These are phyloP conservation scores for Pocillopora damicornis DNA, from an alignment of 64 coral and sea anemone genomes.

Conservation along the genomic window DNA sequence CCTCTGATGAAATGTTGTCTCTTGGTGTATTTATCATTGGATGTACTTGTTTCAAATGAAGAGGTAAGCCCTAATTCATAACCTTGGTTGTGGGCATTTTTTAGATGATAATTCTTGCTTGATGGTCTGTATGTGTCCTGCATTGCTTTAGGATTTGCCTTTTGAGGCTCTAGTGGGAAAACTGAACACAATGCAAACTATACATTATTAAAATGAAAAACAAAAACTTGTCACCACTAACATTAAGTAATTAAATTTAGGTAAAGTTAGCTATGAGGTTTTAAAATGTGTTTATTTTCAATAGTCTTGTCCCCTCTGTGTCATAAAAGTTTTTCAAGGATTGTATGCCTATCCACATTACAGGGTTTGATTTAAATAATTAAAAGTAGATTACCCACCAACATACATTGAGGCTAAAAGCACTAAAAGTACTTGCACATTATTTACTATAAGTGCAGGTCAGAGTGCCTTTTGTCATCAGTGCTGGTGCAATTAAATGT, in stretches of 20 bases:
- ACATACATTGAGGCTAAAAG: too few species aligned
- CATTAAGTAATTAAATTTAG: too few species aligned
- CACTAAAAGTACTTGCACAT: neutral
- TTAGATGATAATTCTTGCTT: slow-evolving; percentile 39
- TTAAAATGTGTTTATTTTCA: too few species aligned
- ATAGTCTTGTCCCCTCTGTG: too few species aligned
- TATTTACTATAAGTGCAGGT: neutral
- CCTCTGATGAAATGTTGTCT: slow-evolving; percentile 55
- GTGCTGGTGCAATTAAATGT: neutral
- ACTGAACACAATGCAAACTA: neutral
- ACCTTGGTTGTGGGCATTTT: slow-evolving; percentile 38
- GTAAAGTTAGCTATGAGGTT: too few species aligned
- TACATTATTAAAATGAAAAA: neutral
- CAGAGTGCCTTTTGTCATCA: neutral
- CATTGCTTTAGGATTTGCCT: neutral
- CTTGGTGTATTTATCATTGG: slow-evolving; percentile 18
- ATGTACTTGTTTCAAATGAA: slow-evolving; percentile 16
- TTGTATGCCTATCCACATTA: too few species aligned
- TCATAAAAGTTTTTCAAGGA: too few species aligned
- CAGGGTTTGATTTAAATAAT: too few species aligned
- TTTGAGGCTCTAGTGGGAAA: slow-evolving; percentile 25
- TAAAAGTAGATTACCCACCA: too few species aligned
- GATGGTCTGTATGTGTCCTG: slow-evolving; percentile 24
- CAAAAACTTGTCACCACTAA: neutral
- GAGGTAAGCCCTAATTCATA: slow-evolving; percentile 20